Evolutionary conservation across 2,888 invertebrate genomes (phyloP).

Genomic region (Nezara viridula): DNA sequence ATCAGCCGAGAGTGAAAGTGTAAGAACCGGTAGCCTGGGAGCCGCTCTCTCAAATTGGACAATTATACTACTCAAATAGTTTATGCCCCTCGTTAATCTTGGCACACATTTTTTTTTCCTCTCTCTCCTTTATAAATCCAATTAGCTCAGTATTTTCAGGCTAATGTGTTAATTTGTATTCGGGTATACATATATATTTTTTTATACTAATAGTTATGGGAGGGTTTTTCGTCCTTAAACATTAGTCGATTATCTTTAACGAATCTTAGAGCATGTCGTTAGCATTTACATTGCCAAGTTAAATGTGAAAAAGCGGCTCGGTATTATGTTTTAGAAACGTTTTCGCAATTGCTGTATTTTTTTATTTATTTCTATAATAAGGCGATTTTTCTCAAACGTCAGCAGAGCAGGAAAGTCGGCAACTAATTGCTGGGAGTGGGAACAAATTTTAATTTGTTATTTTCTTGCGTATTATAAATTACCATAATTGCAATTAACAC

Average conservation of each 20-base stretch:
- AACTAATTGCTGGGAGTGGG: not conserved
- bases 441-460: not conserved
- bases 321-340: not conserved
- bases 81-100: constrained; percentile 38
- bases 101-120: constrained; percentile 10
- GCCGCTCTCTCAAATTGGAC: constrained; percentile 34
- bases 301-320: not conserved
- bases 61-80: constrained; percentile 42
- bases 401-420: not conserved
- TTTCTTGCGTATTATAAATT: not conserved
- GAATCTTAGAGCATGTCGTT: constrained; percentile 23
- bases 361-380: not conserved
- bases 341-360: not conserved
- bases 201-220: constrained; percentile 33
- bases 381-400: not conserved
- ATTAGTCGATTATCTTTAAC: not conserved
- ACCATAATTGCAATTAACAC: not conserved
- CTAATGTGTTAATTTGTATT: constrained; percentile 48
- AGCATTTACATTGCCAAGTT: constrained; percentile 7
- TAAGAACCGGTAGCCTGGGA: constrained; percentile 41
- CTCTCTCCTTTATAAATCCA: constrained; percentile 8
- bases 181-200: not conserved
- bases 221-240: not conserved
- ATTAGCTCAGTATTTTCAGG: constrained; percentile 27
- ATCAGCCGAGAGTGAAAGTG: constrained; percentile 44